Percentiles rank a stretch among this genome's conserved stretches.
phyloP scores from a whole-genome alignment of 1,140 invertebrate genomes.

The Formica exsecta region DNA sequence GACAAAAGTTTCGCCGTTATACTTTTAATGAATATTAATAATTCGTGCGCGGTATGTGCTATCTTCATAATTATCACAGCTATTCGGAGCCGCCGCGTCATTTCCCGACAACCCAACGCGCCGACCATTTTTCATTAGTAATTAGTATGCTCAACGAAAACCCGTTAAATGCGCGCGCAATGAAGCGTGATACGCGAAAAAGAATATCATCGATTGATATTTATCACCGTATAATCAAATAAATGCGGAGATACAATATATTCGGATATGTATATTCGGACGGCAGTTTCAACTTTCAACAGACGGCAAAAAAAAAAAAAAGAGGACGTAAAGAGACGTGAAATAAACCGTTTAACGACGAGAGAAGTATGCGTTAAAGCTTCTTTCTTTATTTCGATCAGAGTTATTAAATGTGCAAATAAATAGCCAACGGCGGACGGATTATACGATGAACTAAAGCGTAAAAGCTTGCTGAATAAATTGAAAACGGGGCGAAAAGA shows the following conservation, averaged over 20 bases:
- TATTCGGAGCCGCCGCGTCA: constrained; percentile 25
- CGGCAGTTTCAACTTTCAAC: not conserved
- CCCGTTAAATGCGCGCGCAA: constrained; percentile 20
- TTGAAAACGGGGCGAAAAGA: constrained; percentile 1
- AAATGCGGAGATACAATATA: not conserved
- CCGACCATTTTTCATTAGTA: constrained; percentile 53
- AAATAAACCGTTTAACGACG: constrained; percentile 23
- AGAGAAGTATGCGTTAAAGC: constrained; percentile 3
- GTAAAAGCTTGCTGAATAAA: constrained; percentile 51
- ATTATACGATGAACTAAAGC: constrained; percentile 20
- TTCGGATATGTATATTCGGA: not conserved
- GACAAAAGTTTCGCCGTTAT: constrained; percentile 33
- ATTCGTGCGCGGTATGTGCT: constrained; percentile 15
- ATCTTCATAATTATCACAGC: constrained; percentile 53
- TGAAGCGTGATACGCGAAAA: constrained; percentile 2
- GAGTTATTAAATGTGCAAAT: constrained; percentile 48
- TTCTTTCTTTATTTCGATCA: constrained; percentile 43
- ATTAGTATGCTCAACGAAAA: constrained; percentile 23
- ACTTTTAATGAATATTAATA: constrained; percentile 61
- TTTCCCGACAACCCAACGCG: constrained; percentile 15
- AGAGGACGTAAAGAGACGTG: not conserved
- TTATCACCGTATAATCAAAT: constrained; percentile 11
- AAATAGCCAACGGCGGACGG: constrained; percentile 43
- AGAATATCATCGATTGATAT: constrained; percentile 25
- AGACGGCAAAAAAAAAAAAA: not conserved